phyloP scores from a whole-genome alignment of 1,140 invertebrate genomes.

The Brachionus rotundiformis region DNA sequence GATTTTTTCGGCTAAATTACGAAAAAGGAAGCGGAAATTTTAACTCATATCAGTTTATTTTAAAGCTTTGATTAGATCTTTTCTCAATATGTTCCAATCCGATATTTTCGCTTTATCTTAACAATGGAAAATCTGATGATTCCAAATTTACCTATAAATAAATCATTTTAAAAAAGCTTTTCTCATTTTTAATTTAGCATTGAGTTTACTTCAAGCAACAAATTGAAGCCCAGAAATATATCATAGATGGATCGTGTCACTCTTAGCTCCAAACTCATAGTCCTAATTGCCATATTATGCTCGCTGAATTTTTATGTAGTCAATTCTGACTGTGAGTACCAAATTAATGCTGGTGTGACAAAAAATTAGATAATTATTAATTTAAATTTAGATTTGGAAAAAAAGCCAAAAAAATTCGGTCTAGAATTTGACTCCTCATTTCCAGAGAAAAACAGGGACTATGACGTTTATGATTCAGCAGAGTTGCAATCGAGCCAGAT shows the following conservation, averaged over 20 bases:
- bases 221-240: not conserved
- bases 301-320: not conserved
- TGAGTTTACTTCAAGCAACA: not conserved
- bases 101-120: not conserved
- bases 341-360: too few relatives aligned
- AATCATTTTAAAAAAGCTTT: not conserved
- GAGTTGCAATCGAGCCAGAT: not conserved
- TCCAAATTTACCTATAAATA: not conserved
- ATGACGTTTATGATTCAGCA: not conserved
- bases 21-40: conserved; percentile 33
- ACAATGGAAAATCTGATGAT: not conserved
- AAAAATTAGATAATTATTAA: too few relatives aligned
- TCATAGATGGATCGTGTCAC: not conserved
- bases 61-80: not conserved
- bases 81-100: not conserved
- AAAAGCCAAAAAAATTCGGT: not conserved
- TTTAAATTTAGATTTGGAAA: not conserved
- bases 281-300: not conserved
- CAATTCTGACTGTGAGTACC: conserved; percentile 21
- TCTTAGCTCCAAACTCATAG: not conserved
- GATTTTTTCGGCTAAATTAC: too few relatives aligned
- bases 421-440: not conserved
- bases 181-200: conserved; percentile 3
- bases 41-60: not conserved
- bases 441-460: not conserved